phyloP scores from a whole-genome alignment of 1,140 invertebrate genomes.

The Homarus americanus region DNA sequence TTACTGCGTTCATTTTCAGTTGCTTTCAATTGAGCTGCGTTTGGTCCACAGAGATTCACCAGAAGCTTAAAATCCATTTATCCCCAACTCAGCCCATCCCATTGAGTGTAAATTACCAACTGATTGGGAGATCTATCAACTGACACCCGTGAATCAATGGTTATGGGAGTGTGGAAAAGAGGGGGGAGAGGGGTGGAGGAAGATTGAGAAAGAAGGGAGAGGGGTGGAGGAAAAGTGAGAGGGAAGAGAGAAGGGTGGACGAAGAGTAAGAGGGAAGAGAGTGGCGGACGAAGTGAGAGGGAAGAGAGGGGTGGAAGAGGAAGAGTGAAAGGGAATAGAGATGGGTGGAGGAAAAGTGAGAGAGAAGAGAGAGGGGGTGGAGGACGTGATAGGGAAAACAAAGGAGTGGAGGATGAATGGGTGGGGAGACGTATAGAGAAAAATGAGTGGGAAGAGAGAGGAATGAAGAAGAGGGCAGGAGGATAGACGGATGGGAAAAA shows the following conservation, averaged over 20 bases:
- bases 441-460: not conserved
- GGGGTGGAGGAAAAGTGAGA: not conserved
- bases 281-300: not conserved
- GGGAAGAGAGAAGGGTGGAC: not conserved
- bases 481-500: not conserved
- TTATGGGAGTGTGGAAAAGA: no score
- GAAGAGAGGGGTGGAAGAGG: slow-evolving; percentile 15
- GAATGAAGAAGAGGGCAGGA: not conserved
- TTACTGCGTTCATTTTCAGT: no score
- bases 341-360: no score
- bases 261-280: not conserved
- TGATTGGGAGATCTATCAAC: no score
- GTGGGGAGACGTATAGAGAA: not conserved
- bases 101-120: no score
- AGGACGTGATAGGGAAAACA: not conserved
- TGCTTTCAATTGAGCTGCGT: no score
- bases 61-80: no score
- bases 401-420: not conserved
- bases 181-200: no score
- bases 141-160: no score
- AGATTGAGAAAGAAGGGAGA: not conserved
- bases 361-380: not conserved
- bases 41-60: no score
- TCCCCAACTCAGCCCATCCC: no score
- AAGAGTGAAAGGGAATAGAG: no score